A percentile compares a stretch with the other conserved stretches of the same genome.
Conservation (phyloP, 2,797 vertebrate genomes). For the Erethizon dorsatum region DNA sequence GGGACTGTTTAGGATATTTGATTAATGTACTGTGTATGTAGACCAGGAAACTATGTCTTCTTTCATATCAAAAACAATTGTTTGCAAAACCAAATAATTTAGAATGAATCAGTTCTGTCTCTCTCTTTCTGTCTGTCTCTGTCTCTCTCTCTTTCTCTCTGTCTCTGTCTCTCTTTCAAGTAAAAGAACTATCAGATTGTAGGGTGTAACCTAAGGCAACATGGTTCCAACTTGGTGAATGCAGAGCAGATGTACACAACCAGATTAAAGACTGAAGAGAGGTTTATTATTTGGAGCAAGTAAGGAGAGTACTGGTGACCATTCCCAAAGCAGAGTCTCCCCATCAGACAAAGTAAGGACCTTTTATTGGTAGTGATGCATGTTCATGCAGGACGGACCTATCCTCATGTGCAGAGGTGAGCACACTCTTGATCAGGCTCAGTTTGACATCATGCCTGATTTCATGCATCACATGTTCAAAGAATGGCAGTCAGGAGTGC, state of each 20-base stretch:
- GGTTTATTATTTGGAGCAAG: not conserved
- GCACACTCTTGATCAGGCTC: not conserved
- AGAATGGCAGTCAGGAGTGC: not conserved
- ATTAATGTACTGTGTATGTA: not conserved
- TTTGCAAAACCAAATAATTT: conserved; percentile 50
- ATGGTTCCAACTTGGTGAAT: not conserved
- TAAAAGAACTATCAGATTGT: conserved; percentile 31
- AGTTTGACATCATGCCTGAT: not conserved
- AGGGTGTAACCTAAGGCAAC: not conserved
- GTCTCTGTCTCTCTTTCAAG: not conserved
- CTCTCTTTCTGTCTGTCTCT: too few species aligned
- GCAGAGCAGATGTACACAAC: not conserved
- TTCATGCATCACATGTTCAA: not conserved
- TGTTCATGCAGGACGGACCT: not conserved
- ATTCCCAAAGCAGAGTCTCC: not conserved
- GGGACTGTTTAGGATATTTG: conserved; percentile 11
- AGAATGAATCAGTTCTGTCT: not conserved
- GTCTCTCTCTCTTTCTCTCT: too few species aligned
- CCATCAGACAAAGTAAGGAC: not conserved
- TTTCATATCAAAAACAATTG: conserved; percentile 26
- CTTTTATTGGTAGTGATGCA: too few species aligned
- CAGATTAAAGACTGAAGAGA: not conserved
- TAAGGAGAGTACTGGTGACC: not conserved
- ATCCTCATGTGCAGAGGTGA: not conserved
- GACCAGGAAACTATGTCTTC: conserved; percentile 25